phyloP scores from a whole-genome alignment of 2,113 vertebrate genomes.

The Mirza zaza region DNA sequence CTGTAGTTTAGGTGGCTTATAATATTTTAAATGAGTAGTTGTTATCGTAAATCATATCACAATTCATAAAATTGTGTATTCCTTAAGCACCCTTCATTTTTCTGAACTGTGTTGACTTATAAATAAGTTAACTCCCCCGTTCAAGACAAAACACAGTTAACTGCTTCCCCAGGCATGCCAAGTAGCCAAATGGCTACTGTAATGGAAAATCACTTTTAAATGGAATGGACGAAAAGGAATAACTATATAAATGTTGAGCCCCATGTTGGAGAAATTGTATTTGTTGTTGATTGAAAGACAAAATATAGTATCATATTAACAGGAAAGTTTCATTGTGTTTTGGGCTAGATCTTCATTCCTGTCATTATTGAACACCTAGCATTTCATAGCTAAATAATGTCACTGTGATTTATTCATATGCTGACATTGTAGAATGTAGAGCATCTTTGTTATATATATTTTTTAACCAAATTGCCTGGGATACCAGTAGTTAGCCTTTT shows the following conservation, averaged over 20 bases:
- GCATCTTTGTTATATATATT: neutral
- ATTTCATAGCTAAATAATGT: neutral
- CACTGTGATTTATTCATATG: neutral
- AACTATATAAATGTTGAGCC: neutral
- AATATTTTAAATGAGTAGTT: neutral
- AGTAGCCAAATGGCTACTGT: neutral
- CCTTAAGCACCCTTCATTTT: neutral
- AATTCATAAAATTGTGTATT: neutral
- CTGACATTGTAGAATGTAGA: neutral
- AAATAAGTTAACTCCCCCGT: neutral
- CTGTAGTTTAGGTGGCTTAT: neutral
- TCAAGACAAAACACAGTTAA: neutral
- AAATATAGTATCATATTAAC: neutral
- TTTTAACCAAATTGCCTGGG: neutral
- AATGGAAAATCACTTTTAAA: neutral
- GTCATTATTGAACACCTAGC: neutral
- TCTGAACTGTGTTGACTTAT: neutral
- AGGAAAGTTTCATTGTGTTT: neutral
- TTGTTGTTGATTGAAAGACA: neutral
- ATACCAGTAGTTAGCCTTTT: neutral
- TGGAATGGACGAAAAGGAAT: neutral
- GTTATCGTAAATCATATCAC: neutral
- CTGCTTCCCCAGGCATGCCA: neutral
- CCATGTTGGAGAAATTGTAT: neutral
- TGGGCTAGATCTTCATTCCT: neutral